Evolutionary conservation across 2,888 invertebrate species (phyloP), one percentile per base, ranked within the genome.

Genomic region (Melanostoma scalare): DNA sequence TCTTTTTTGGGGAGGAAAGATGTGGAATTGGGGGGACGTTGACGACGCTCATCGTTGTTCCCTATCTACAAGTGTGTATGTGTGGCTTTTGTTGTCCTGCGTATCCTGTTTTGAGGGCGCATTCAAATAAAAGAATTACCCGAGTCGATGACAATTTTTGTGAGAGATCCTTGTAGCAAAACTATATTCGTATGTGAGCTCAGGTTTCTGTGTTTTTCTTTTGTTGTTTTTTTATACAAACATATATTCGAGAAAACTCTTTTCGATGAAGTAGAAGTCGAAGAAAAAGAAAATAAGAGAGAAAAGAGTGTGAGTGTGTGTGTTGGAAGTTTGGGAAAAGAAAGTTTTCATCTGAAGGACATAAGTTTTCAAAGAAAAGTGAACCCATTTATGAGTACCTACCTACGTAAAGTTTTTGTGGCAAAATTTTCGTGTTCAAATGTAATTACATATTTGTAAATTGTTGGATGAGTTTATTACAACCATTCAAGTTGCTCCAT

Each of bases 31-130:
- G 6, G 20, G 38, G 58, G 50, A 52, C 61, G 36, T 50, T 30
- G 35, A 40, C 9, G 60, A 60, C 44, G 71, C 60, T 53, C 71
- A 60, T 72, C 52, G 52, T 50, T 48, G 52, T 20, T 36, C 9
- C 56, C 30, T 55, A 55, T 44, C 55, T 44, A 55, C 33, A 60
- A 52, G 60, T 42, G 48, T 60, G 48, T 60, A 10, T 73, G 48
- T 68, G 76, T 44, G 73, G 69, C 79, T 84, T 79, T 75, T 84
- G 78, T 84, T 84, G 84, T 84, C 84, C 84, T 84, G 84, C 84
- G 84, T 84, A 84, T 84, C 79, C 84, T 79, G 79, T 84, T 84
- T 84, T 84, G 55, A 73, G 76, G 84, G 58, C 75, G 56, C 71
- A 75, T 79, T 84, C 63, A 63, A 79, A 79, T 79, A 71, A 84